Conservation (phyloP, 2,888 invertebrate genomes). For the Euphydryas editha region DNA sequence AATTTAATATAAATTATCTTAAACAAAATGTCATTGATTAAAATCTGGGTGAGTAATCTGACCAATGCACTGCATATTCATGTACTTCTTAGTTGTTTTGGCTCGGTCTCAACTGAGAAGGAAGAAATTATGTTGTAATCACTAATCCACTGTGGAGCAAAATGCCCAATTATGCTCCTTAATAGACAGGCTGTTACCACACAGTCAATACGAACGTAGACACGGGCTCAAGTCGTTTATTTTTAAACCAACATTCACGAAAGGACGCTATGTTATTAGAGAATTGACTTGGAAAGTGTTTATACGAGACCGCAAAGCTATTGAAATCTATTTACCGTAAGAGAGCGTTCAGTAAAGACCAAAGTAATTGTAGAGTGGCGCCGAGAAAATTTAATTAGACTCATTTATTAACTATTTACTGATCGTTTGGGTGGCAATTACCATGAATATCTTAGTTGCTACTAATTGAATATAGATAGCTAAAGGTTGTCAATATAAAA, state of each 20-base stretch:
- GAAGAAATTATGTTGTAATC: no score
- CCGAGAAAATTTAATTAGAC: slow-evolving; percentile 24
- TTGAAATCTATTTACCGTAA: slow-evolving; percentile 6
- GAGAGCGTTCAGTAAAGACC: neutral
- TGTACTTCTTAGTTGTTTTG: no score
- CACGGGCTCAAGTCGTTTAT: neutral
- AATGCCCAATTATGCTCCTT: no score
- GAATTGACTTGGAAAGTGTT: neutral
- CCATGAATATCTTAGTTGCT: neutral
- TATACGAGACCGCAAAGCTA: slow-evolving; percentile 7
- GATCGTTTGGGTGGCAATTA: slow-evolving; percentile 14
- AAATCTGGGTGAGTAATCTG: no score
- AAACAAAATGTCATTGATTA: no score
- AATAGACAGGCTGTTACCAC: no score
- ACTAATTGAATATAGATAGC: neutral
- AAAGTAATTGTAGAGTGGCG: slow-evolving; percentile 16
- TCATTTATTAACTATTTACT: slow-evolving; percentile 24
- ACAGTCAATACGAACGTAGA: neutral
- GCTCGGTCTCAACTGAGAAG: no score
- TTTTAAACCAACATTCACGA: neutral
- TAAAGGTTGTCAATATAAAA: neutral
- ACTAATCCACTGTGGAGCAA: no score
- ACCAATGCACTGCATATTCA: no score
- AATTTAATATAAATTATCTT: no score
- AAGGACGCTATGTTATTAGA: neutral